A percentile compares a stretch with the other conserved stretches of the same genome.
phyloP scores from a whole-genome alignment of 2,113 vertebrate genomes.

The Myxocyprinus asiaticus region DNA sequence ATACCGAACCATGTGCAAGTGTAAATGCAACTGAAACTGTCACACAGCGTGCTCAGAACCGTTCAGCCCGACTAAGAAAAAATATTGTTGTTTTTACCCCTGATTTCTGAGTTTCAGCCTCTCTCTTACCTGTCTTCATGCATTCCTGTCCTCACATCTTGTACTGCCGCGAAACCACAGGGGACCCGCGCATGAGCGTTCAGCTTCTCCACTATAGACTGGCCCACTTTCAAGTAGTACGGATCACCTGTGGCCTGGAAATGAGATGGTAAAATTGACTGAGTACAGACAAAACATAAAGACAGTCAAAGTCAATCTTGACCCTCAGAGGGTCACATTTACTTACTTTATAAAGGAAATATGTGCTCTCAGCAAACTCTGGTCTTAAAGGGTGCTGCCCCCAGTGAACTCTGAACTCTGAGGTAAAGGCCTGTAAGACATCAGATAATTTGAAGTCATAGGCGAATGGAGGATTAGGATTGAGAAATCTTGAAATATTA shows the following conservation, averaged over 20 bases:
- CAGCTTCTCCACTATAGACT: conserved; percentile 95
- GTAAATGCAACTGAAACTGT: not conserved
- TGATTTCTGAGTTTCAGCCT: too few relatives aligned
- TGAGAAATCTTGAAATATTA: not conserved
- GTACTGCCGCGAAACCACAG: conserved; percentile 96
- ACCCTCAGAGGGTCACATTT: not conserved
- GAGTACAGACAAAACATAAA: not conserved
- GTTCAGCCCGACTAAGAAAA: too few relatives aligned
- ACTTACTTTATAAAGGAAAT: conserved; percentile 94
- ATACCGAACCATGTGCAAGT: too few relatives aligned
- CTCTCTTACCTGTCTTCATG: conserved; percentile 92
- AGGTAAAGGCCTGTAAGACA: conserved; percentile 92
- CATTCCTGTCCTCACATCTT: conserved; percentile 95
- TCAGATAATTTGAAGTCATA: not conserved
- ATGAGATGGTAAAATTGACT: not conserved
- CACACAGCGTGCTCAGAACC: not conserved
- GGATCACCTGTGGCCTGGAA: conserved; percentile 93
- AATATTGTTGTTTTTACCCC: too few relatives aligned
- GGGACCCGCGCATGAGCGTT: conserved; percentile 96
- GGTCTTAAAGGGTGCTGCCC: conserved; percentile 96
- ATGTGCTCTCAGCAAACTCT: conserved; percentile 98
- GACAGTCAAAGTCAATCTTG: not conserved
- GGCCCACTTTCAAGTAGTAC: conserved; percentile 96
- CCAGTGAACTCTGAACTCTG: conserved; percentile 98
- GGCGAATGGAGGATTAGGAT: not conserved